Evolutionary conservation across 2,888 invertebrate species (phyloP), one percentile per base, ranked within the genome.

Genomic region (Ormyrus labotus): DNA sequence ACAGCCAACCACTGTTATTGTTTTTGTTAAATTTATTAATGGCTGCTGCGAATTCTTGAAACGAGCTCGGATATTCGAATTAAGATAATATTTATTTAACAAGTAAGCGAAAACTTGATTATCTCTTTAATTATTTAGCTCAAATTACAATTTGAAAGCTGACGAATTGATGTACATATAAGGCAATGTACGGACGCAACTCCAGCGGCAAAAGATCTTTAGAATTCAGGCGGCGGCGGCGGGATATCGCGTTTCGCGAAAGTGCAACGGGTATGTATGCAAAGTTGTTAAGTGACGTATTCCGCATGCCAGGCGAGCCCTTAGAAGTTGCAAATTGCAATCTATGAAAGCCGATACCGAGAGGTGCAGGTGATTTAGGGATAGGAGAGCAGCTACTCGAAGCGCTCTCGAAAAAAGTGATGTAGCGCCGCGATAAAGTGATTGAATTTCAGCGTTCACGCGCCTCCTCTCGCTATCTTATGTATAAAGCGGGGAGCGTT

Each of bases 321-420:
- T 61, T 45, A 19, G 48, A 68, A 47, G 55, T 79, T 47, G 74
- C 79, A 74, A 73, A 79, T 73, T 64, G 70, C 80, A 75, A 80
- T 75, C 70, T 75, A 65, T 48, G 80, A 80, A 79, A 81, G 72
- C 68, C 79, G 81, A 84, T 83, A 81, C 75, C 79, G 65, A 68
- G 74, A 77, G 78, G 80, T 34, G 34, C 77, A 71, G 64, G 78
- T 70, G 78, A 78, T 70, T 72, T 65, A 60, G 65, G 34, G 68
- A 64, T 55, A 58, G 57, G 57, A 77, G 72, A 11, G 53, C 60
- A n/a, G 64, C 19, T 57, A n/a, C 5, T 57, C 19, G 19, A 1
- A 13, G 1, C 53, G 11, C 45, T 11, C 53, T 7, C 19, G 19
- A 9, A 63, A 55, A 80, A 63, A 73, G 47, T 57, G 68, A 74